Percentiles rank a stretch among this genome's conserved stretches.
phyloP scores from a whole-genome alignment of 2,113 vertebrate species.

The Desmodus rotundus region DNA sequence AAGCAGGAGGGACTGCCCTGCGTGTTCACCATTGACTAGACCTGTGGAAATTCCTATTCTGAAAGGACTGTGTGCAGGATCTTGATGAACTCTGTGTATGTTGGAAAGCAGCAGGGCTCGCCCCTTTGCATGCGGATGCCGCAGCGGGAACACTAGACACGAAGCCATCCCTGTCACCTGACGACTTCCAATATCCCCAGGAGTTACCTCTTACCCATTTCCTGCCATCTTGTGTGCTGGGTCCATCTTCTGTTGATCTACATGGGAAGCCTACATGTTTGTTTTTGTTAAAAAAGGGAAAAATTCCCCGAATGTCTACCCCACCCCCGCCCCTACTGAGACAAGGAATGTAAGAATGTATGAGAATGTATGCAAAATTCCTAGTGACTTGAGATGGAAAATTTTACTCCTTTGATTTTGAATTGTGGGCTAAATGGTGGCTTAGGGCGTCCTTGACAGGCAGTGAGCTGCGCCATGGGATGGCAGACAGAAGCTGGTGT shows the following conservation, averaged over 20 bases:
- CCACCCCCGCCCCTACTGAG: not conserved
- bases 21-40: not conserved
- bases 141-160: fast-evolving
- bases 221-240: not conserved
- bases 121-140: not conserved
- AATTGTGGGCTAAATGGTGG: not conserved
- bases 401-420: slow-evolving; percentile 14
- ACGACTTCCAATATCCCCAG: not conserved
- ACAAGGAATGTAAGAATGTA: not conserved
- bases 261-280: not conserved
- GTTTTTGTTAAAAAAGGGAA: not conserved
- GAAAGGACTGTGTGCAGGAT: not conserved
- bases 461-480: not conserved
- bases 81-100: not conserved
- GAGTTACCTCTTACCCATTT: not conserved
- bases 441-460: not conserved
- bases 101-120: not conserved
- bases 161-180: not conserved
- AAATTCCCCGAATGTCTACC: not conserved
- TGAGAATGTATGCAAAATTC: not conserved
- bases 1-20: not conserved
- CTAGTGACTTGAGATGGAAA: not conserved
- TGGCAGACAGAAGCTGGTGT: not conserved
- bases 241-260: not conserved
- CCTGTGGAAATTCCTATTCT: not conserved